Evolutionary conservation across 2,113 vertebrate genomes (phyloP).

Genomic region (Limanda limanda): DNA sequence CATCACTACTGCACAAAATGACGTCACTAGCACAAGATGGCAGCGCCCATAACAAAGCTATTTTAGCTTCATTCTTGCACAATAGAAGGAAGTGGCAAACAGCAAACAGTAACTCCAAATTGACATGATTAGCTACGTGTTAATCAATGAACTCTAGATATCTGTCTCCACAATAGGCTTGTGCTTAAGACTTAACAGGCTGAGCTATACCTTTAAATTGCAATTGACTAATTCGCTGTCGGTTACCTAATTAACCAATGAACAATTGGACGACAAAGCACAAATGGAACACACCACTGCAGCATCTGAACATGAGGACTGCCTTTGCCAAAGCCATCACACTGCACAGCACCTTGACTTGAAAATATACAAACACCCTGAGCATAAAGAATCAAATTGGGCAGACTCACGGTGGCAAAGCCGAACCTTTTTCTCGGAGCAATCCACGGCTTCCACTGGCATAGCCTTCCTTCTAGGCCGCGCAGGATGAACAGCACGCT

Average conservation of each 20-base stretch:
- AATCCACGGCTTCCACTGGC: conserved; percentile 2
- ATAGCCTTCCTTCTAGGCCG: conserved; percentile 50
- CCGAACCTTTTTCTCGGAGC: not conserved
- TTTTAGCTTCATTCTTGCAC: not conserved
- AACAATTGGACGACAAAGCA: not conserved
- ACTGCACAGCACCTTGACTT: not conserved
- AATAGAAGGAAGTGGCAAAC: not conserved
- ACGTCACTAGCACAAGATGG: not conserved
- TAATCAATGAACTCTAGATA: not conserved
- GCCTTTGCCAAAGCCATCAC: not conserved
- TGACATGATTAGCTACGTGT: not conserved
- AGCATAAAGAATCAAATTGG: not conserved
- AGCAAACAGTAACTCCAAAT: not conserved
- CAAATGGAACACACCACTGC: not conserved
- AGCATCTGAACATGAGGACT: not conserved
- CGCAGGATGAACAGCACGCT: conserved; percentile 37
- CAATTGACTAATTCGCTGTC: not conserved
- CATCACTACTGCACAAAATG: not conserved
- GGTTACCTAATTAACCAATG: not conserved
- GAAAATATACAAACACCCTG: not conserved
- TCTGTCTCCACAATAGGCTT: too few species aligned
- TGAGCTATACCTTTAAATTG: not conserved
- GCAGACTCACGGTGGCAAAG: not conserved
- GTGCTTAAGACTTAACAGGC: not conserved
- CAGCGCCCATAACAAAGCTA: not conserved